Base-by-base conservation (phyloP, 2,113 vertebrate genomes). In the Leptobrachium leishanense region DNA sequence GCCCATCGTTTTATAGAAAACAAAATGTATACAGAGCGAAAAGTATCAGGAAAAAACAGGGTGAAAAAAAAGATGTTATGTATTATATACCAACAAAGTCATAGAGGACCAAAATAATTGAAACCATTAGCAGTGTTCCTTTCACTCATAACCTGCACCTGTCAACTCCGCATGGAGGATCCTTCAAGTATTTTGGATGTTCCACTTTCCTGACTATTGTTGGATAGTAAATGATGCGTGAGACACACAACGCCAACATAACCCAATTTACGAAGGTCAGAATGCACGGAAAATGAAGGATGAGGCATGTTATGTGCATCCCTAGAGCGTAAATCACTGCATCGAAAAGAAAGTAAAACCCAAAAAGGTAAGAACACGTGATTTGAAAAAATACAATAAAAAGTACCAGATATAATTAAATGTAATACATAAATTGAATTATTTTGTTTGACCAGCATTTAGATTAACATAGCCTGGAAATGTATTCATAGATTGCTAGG, bases 181-280 rank as follows among this genome's bases (percentile, higher is more conserved):
- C 50, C 1, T n/a, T n/a, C 6, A 5, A 46, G 43, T 50, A 43
- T 44, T n/a, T 67, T 69, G 42, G 41, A 69, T 40, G 75, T 69
- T 77, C 74, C 74, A 6, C 74, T 42, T 12, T 42, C 64, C 15
- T 69, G 65, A 53, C 75, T 59, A 50, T 77, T 77, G 66, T 69
- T 77, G 54, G 41, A 77, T 5, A 44, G 53, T 68, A 69, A 77
- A 77, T 77, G 75, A 66, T 69, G 75, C 67, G 53, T 77, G 54
- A 69, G 67, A 69, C 67, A 39, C 44, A 69, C 68, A 69, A 64
- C 54, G 50, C 54, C 53, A 69, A 77, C 66, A 68, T 67, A 69
- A 59, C 66, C 66, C 13, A 43, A 68, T 59, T 43, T 41, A 43
- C n/a, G 10, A 40, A 59, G 75, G 66, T 68, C 67, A 57, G 65